Percentiles rank a stretch among this genome's conserved stretches.
Evolutionary conservation across 2,888 invertebrate genomes (phyloP).

Genomic region (Hyposoter didymator): DNA sequence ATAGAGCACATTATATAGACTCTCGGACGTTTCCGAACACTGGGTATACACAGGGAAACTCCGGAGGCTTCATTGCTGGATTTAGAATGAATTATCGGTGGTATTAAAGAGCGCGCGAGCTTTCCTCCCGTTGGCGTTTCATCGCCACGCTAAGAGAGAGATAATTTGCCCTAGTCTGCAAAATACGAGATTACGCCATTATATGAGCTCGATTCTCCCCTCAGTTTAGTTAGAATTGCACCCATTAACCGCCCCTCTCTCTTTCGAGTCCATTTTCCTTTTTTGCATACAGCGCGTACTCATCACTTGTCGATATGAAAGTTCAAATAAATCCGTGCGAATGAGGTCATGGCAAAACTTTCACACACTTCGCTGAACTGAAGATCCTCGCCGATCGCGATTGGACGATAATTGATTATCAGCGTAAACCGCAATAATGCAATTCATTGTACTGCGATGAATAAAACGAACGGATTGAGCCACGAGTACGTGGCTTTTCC

Average conservation of each 20-base stretch:
- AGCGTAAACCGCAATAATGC: not conserved
- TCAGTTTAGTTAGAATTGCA: not conserved
- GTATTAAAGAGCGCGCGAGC: constrained; percentile 71
- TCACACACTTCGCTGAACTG: not conserved
- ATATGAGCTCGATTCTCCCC: constrained; percentile 27
- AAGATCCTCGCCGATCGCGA: not conserved
- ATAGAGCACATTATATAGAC: constrained; percentile 54
- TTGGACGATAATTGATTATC: not conserved
- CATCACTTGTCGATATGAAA: not conserved
- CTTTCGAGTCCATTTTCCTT: not conserved
- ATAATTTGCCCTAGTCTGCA: constrained; percentile 60
- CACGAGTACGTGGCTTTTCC: not conserved
- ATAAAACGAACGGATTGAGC: not conserved
- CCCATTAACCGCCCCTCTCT: constrained; percentile 20
- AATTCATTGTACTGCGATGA: not conserved
- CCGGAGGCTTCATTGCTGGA: constrained; percentile 74
- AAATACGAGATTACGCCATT: constrained; percentile 67
- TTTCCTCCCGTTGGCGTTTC: constrained; percentile 44
- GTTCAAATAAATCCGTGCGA: not conserved
- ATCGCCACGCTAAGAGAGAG: constrained; percentile 52
- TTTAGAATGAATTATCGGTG: constrained; percentile 80
- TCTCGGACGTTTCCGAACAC: constrained; percentile 22
- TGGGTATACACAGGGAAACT: not conserved
- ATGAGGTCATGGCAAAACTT: not conserved
- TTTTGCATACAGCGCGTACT: too few species aligned